These are phyloP conservation scores for Myathropa florea DNA, from an alignment of 2,888 invertebrate species.

Conservation along the genomic window DNA sequence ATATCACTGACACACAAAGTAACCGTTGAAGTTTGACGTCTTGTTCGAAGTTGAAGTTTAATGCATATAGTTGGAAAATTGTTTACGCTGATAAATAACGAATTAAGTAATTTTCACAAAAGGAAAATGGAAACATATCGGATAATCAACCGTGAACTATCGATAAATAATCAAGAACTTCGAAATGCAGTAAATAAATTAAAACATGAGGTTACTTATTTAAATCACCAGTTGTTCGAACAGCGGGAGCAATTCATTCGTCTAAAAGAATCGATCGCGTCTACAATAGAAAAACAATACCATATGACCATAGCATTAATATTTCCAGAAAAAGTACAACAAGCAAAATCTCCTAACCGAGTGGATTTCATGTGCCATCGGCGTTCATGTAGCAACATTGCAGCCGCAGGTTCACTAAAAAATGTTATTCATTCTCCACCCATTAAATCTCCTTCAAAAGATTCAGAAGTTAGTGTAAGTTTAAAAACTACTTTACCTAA, in stretches of 20 bases:
- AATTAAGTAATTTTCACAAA: conserved; percentile 6
- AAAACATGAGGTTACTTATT: conserved; percentile 43
- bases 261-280: conserved; percentile 36
- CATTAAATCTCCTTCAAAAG: background rate
- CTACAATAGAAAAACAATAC: conserved; percentile 30
- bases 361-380: conserved; percentile 22
- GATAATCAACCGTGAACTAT: conserved; percentile 51
- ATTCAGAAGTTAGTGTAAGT: conserved; percentile 10
- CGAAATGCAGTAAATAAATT: conserved; percentile 45
- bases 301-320: conserved; percentile 35
- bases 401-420: conserved; percentile 20
- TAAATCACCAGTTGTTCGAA: conserved; percentile 40
- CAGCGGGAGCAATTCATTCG: conserved; percentile 49
- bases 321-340: conserved; percentile 24
- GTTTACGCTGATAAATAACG: background rate
- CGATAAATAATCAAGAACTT: conserved; percentile 56
- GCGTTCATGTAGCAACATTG: conserved; percentile 33
- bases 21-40: conserved; percentile 43
- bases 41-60: conserved; percentile 23
- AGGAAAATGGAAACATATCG: conserved; percentile 56
- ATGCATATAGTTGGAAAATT: background rate
- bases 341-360: background rate
- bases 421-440: conserved; percentile 25
- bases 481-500: conserved; percentile 13
- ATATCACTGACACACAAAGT: conserved; percentile 14